A percentile compares a stretch with the other conserved stretches of the same genome.
phyloP scores from a whole-genome alignment of 2,888 invertebrate genomes.

The Sarcophaga subvicina region DNA sequence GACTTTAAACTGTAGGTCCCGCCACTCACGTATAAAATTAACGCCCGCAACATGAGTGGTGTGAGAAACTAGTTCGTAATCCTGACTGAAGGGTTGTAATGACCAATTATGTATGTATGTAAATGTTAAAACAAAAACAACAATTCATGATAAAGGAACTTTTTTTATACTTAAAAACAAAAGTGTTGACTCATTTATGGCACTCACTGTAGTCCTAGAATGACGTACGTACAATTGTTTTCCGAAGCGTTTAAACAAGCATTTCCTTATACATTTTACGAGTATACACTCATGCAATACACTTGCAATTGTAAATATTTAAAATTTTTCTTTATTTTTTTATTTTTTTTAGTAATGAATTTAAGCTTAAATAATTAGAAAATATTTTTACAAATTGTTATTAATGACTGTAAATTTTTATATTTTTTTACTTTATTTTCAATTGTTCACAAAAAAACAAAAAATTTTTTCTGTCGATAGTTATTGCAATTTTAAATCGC shows the following conservation, averaged over 20 bases:
- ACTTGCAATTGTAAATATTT: constrained; percentile 10
- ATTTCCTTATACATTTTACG: constrained; percentile 6
- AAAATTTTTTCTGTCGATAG: not conserved
- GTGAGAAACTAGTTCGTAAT: no score
- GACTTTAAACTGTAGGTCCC: no score
- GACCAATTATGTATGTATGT: no score
- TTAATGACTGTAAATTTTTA: constrained; percentile 19
- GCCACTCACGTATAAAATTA: no score
- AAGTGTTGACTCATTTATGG: no score
- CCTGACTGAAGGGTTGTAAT: no score
- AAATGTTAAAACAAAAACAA: no score
- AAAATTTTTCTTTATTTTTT: not conserved
- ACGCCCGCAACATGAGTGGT: no score
- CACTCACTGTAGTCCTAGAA: not conserved
- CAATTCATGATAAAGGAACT: no score
- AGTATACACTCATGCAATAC: no score
- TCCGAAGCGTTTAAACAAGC: not conserved
- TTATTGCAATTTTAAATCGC: constrained; percentile 40
- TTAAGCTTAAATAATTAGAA: not conserved
- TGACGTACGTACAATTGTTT: constrained; percentile 35
- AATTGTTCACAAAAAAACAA: constrained; percentile 14
- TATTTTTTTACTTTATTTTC: not conserved
- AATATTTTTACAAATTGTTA: constrained; percentile 34
- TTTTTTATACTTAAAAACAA: no score
- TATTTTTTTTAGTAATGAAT: not conserved